These are phyloP conservation scores for Cylloceria caligata DNA, from an alignment of 2,888 invertebrate species.

Conservation along the genomic window DNA sequence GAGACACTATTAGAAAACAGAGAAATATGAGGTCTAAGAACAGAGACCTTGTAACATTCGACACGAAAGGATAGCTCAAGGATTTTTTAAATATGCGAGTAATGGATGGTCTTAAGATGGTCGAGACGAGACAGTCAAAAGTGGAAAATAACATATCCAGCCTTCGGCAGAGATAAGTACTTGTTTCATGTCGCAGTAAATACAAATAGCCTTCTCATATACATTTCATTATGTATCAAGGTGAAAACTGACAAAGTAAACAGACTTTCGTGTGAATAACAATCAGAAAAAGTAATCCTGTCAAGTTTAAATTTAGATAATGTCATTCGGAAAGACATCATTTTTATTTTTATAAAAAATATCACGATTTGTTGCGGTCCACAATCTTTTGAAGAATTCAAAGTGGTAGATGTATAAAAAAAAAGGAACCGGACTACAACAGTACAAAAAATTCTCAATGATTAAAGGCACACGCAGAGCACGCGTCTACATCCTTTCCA, in stretches of 20 bases:
- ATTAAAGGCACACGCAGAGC: conserved; percentile 35
- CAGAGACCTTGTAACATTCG: conserved; percentile 62
- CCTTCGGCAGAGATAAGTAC: neutral
- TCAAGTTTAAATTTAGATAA: too few relatives aligned
- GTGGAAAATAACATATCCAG: conserved; percentile 7
- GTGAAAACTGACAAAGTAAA: too few relatives aligned
- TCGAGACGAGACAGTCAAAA: conserved; percentile 21
- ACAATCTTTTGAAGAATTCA: neutral
- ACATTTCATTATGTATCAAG: too few relatives aligned
- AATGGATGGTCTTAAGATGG: conserved; percentile 19
- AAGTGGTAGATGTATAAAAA: neutral
- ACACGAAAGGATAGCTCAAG: conserved; percentile 66
- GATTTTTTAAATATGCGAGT: conserved; percentile 58
- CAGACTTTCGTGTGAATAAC: too few relatives aligned
- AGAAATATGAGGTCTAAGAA: conserved; percentile 41
- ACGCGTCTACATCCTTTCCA: conserved; percentile 16
- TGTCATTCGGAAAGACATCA: too few relatives aligned
- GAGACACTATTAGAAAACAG: conserved; percentile 55
- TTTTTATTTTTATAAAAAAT: too few relatives aligned
- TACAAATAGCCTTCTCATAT: neutral
- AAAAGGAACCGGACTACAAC: neutral
- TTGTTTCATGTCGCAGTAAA: neutral
- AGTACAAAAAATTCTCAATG: neutral
- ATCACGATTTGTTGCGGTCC: too few relatives aligned
- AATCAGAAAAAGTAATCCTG: too few relatives aligned